Evolutionary conservation across 92 coral and sea anemone species (phyloP).

Genomic region (Porites cylindrica): DNA sequence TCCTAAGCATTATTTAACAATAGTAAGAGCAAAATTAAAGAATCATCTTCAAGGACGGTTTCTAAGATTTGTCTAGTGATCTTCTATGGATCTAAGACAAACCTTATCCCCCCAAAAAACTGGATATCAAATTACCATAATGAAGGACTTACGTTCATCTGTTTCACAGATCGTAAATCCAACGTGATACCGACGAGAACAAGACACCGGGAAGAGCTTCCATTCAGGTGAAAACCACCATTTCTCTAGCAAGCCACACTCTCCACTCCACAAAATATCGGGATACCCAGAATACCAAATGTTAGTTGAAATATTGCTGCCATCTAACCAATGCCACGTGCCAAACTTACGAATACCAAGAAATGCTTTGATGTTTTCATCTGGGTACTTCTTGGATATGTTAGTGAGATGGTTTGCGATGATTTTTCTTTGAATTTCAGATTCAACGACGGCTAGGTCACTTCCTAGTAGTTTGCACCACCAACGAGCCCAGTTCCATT

Average conservation of each 20-base stretch:
- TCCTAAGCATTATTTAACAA: constrained; percentile 10
- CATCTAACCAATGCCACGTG: constrained; percentile 31
- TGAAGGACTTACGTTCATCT: constrained; percentile 22
- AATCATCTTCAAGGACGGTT: too few species aligned
- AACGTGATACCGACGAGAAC: background rate
- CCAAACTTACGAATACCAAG: constrained; percentile 20
- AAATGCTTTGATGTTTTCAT: background rate
- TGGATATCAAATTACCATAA: background rate
- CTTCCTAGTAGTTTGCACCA: constrained; percentile 7
- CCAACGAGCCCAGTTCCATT: constrained; percentile 1
- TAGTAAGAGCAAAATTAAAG: background rate
- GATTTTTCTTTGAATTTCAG: constrained; percentile 33
- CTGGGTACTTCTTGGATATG: background rate
- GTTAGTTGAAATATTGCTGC: background rate
- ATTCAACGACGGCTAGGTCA: constrained; percentile 64
- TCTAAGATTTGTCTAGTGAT: too few species aligned
- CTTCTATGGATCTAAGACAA: background rate
- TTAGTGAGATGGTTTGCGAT: background rate
- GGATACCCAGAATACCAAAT: constrained; percentile 22
- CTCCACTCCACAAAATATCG: background rate
- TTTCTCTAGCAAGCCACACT: background rate
- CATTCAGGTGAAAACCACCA: background rate
- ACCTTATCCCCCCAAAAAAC: background rate
- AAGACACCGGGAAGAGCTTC: background rate
- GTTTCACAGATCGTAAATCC: constrained; percentile 23